Conservation (phyloP, 2,113 vertebrate species). For the Xyrauchen texanus region DNA sequence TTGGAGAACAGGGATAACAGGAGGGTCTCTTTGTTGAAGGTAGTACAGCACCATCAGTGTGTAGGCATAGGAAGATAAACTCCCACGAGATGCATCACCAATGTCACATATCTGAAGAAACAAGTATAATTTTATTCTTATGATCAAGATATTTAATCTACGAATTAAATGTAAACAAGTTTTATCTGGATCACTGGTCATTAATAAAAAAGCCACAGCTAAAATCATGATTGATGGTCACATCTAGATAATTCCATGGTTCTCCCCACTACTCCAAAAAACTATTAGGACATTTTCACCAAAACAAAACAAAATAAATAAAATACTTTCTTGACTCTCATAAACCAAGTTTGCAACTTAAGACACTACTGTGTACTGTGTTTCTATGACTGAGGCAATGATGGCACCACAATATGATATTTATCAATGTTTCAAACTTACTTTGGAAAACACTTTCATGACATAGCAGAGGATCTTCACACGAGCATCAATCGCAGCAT, state of each 20-base stretch:
- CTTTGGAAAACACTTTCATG: conserved; percentile 98
- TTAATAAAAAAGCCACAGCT: too few species aligned
- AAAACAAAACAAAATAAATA: too few species aligned
- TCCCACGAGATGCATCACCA: conserved; percentile 95
- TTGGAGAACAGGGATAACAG: conserved; percentile 95
- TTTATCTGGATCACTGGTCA: too few species aligned
- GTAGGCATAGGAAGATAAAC: conserved; percentile 96
- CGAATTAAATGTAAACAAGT: too few species aligned
- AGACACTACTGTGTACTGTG: not conserved
- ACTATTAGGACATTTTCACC: too few species aligned
- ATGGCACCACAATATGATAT: too few species aligned
- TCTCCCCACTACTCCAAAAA: too few species aligned
- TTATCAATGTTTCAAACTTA: conserved; percentile 53
- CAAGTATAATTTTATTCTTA: too few species aligned
- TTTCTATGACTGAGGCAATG: not conserved
- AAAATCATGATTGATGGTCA: too few species aligned
- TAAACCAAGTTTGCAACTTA: not conserved
- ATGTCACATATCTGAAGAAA: conserved; percentile 90
- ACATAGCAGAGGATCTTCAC: conserved; percentile 94
- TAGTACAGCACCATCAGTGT: conserved; percentile 99
- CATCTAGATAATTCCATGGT: too few species aligned
- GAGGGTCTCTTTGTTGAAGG: conserved; percentile 93
- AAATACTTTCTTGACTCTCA: not conserved
- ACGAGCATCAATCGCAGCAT: conserved; percentile 91
- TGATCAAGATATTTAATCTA: too few species aligned